Evolutionary conservation across 1,140 invertebrate species (phyloP), one percentile per base, ranked within the genome.

Genomic region (Drosophila watanabei): DNA sequence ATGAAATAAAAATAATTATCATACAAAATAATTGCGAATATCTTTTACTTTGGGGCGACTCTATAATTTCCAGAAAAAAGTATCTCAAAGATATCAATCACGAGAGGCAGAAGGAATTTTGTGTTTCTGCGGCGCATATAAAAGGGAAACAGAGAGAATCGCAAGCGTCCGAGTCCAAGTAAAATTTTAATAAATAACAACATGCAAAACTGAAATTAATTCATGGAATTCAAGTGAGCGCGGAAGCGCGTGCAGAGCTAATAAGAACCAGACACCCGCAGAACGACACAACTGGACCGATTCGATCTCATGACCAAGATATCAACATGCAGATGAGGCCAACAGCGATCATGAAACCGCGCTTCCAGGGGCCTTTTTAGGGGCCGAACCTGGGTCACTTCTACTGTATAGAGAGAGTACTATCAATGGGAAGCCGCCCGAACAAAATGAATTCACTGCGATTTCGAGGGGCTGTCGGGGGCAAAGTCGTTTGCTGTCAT

Each of bases 151-250:
- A 18, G 7, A 5, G 10, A 71, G 82, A 77, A 82, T 70, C 56
- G 70, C 73, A 33, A 70, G 41, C 33, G 71, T 46, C 62, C 30
- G 28, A 52, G 45, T 9, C 20, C n/a, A 32, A 66, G 37, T 72
- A 39, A 79, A 91, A 91, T 91, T 91, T 91, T 91, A 91, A 91
- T 91, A 91, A 91, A 91, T 91, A 91, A 91, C 87, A 88, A 91
- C 88, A 91, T 91, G 88, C 88, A 91, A 91, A 91, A 91, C 88
- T 91, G 88, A 91, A 91, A 91, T 91, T 91, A 91, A 91, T 92
- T 91, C 88, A 91, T 77, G 88, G 88, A 91, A 91, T 85, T 91
- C 80, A 64, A 83, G 46, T 60, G 57, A 18, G 75, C 35, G 71
- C 54, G 68, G 57, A 73, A 71, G 49, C 73, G 81, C 81, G 76